Conservation (phyloP, 2,113 vertebrate genomes). For the Crypturellus undulatus region DNA sequence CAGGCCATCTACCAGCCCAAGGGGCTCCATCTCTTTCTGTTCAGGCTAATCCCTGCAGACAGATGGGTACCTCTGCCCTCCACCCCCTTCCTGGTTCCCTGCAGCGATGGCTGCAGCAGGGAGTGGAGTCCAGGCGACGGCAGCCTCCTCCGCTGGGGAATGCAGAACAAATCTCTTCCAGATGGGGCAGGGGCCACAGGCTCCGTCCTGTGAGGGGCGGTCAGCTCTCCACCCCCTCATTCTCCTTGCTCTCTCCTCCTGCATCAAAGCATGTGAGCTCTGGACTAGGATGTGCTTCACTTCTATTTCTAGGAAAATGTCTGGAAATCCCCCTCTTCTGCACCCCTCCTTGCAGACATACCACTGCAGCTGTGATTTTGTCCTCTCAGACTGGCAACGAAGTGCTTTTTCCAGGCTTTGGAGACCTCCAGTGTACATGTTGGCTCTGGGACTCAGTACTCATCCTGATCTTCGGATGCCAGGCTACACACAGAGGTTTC, state of each 20-base stretch:
- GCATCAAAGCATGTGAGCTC: neutral
- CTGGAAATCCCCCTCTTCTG: neutral
- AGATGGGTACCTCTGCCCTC: neutral
- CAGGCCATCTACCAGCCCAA: neutral
- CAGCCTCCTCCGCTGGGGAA: constrained; percentile 56
- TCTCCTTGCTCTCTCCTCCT: neutral
- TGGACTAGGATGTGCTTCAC: rapidly evolving
- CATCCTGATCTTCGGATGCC: neutral
- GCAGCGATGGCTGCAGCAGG: neutral
- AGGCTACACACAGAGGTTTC: neutral
- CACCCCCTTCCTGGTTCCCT: neutral
- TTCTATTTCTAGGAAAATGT: constrained; percentile 5
- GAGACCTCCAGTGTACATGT: neutral
- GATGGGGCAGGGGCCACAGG: constrained; percentile 48
- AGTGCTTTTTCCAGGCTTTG: neutral
- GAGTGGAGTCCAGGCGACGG: neutral
- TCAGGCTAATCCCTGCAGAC: neutral
- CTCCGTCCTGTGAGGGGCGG: neutral
- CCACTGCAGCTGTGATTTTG: neutral
- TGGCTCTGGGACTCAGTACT: neutral
- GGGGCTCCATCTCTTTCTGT: neutral
- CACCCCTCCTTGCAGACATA: neutral
- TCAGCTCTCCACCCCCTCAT: neutral
- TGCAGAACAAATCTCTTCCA: constrained; percentile 82
- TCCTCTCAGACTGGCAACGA: neutral